Evolutionary conservation across 2,113 vertebrate genomes (phyloP), one percentile per base, ranked within the genome.

Genomic region (Poeciliopsis occidentalis): DNA sequence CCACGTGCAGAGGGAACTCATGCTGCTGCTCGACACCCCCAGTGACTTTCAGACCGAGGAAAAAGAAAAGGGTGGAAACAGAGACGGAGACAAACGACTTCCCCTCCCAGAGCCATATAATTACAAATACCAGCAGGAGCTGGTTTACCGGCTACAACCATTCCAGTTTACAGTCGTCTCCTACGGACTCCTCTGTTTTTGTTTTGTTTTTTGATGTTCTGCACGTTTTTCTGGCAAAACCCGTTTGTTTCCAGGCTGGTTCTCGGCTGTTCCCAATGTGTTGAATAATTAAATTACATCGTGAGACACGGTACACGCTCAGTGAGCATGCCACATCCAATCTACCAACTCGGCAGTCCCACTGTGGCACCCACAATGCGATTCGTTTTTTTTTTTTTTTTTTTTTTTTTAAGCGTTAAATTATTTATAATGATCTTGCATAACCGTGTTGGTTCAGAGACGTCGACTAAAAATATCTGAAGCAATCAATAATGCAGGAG

Each of bases 401-500:
- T 32, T 32, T 34, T 8, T 34, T 34, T 8, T 31, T 31, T 32
- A 67, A 85, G 47, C 12, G 17, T 83, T 91, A 64, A 80, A 83
- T 90, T 85, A 92, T 89, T 86, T 83, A 87, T 80, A 39, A 8
- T 32, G n/a, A 47, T 72, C 85, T 92, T 92, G 85, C 85, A 64
- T 89, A 93, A 92, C 62, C 60, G 76, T 51, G 62, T 71, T 80
- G 83, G 54, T 64, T 75, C 74, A 30, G 68, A 32, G 68, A 79
- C 71, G 47, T 78, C 65, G 3, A 67, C 83, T 92, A 87, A 91
- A 93, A 92, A 93, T 93, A 93, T 31, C 65, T 19, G 13, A 30
- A 75, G 57, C 37, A 19, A 91, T 93, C 84, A 89, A 92, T 91
- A 89, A 93, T 92, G 78, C 73, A 92, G 4, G 44, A 78, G 74